Conservation (phyloP, 1,140 invertebrate species). For the Microplitis demolitor region DNA sequence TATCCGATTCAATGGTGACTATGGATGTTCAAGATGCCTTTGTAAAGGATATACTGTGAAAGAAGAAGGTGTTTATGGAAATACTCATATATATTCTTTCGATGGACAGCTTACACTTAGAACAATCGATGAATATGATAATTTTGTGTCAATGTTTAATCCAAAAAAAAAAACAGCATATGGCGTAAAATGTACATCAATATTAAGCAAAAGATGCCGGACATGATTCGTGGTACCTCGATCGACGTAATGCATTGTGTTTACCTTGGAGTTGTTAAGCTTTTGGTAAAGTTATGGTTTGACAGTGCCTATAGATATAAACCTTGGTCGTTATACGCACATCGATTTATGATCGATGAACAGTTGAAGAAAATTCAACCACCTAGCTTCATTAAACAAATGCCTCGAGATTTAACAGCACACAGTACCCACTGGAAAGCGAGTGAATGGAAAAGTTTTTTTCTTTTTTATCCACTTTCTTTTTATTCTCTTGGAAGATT, state of each 20-base stretch:
- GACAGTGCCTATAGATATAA: constrained; percentile 8
- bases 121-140: constrained; percentile 14
- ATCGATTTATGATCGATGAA: constrained; percentile 14
- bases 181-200: constrained; percentile 27
- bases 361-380: constrained; percentile 11
- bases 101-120: constrained; percentile 1
- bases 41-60: not conserved
- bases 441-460: constrained; percentile 4
- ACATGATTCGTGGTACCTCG: not conserved
- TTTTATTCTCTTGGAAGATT: constrained; percentile 18
- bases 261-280: not conserved
- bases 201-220: not conserved
- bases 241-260: constrained; percentile 14
- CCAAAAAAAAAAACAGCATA: constrained; percentile 6
- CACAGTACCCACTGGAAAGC: constrained; percentile 23
- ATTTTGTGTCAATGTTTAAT: constrained; percentile 8
- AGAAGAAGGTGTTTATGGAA: not conserved
- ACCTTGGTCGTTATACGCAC: constrained; percentile 1
- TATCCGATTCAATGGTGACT: constrained; percentile 10
- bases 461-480: constrained; percentile 16
- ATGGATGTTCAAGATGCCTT: constrained; percentile 16
- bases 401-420: constrained; percentile 17
- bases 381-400: constrained; percentile 26
- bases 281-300: constrained; percentile 11
- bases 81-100: not conserved